Base-by-base conservation (phyloP, 1,140 invertebrate species). In the Hermetia illucens region DNA sequence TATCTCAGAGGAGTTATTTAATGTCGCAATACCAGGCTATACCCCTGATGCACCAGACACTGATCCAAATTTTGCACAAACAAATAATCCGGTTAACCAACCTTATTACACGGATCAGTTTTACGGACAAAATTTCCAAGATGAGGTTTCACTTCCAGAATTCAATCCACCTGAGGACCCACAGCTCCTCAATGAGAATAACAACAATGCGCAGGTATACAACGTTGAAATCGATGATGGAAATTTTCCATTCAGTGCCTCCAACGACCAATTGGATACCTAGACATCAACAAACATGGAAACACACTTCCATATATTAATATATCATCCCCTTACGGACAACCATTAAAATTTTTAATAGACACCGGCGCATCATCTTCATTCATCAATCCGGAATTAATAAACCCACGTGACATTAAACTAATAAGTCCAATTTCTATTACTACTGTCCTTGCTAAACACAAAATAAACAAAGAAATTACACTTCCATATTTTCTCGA, bases 191-290 rank as follows among this genome's bases (percentile, higher is more conserved):
- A n/a, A n/a, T n/a, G n/a, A n/a, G n/a, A n/a, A n/a, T n/a, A n/a
- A n/a, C n/a, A n/a, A n/a, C n/a, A n/a, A n/a, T n/a, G n/a, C n/a
- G n/a, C n/a, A n/a, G n/a, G n/a, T n/a, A n/a, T n/a, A n/a, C n/a
- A n/a, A n/a, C n/a, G n/a, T n/a, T n/a, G 24, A 27, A 27, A 27
- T 27, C 13, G 13, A 42, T 13, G 15, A 2, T 9, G 8, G 2
- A 43, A 39, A 43, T 39, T 43, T 43, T 43, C 24, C 8, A 16
- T n/a, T 13, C 4, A 9, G 15, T 5, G 41, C 41, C 36, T 38
- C 36, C 8, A 34, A 4, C 6, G 29, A 34, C 41, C 20, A 5
- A 38, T 37, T 16, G 40, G 35, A 34, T 42, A 38, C 32, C 16
- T 37, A 41, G 18, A 42, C 9, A 21, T 32, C 2, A 38, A 38